Evolutionary conservation across 2,797 vertebrate species (phyloP).

Genomic region (Aulostomus chinensis): DNA sequence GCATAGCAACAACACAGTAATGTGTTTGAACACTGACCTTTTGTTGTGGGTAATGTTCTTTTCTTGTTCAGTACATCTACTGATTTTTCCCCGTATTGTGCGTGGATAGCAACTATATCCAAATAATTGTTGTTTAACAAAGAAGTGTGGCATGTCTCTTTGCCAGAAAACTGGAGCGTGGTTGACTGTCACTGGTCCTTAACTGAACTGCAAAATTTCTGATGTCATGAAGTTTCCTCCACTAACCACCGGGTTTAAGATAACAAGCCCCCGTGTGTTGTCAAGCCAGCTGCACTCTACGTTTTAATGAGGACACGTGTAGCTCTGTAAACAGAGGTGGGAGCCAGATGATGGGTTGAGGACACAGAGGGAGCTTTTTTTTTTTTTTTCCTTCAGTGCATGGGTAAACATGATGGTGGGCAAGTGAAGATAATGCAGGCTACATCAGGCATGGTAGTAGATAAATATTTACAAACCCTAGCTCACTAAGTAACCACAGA

Average conservation of each 20-base stretch:
- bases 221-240: slow-evolving; percentile 46
- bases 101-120: background rate
- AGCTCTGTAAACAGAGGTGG: slow-evolving; percentile 54
- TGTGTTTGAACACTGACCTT: slow-evolving; percentile 8
- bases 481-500: slow-evolving; percentile 15
- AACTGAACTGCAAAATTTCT: slow-evolving; percentile 1
- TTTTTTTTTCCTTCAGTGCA: slow-evolving; percentile 1
- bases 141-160: background rate
- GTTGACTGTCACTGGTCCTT: slow-evolving; percentile 10
- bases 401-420: slow-evolving; percentile 41
- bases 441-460: background rate
- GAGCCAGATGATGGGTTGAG: slow-evolving; percentile 41
- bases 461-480: slow-evolving; percentile 50
- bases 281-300: slow-evolving; percentile 43
- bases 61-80: no score
- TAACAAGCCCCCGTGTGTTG: slow-evolving; percentile 39
- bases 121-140: background rate
- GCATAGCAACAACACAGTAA: background rate
- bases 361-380: slow-evolving; percentile 24
- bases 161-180: slow-evolving; percentile 1
- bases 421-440: slow-evolving; percentile 14
- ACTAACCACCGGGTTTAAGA: slow-evolving; percentile 37
- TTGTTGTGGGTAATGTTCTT: background rate
- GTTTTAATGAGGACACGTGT: slow-evolving; percentile 63
- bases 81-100: background rate